Evolutionary conservation across 2,888 invertebrate species (phyloP).

Genomic region (Tetragnatha montana): DNA sequence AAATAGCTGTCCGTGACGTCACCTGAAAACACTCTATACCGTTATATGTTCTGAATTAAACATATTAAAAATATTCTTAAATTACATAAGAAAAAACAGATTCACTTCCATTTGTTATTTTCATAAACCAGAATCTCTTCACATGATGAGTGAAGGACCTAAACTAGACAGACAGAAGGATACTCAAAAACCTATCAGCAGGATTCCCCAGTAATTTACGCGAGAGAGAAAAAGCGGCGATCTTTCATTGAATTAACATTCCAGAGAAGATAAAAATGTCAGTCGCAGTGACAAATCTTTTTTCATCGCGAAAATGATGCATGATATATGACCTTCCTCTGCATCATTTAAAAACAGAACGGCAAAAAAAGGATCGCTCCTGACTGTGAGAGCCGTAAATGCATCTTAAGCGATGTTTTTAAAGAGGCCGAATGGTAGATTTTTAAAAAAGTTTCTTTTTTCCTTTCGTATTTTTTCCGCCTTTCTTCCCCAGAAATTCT

Average conservation of each 20-base stretch:
- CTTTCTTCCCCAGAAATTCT: background rate
- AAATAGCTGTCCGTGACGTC: too few relatives aligned
- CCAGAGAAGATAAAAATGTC: conserved; percentile 21
- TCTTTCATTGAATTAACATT: conserved; percentile 44
- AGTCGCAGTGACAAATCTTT: conserved; percentile 41
- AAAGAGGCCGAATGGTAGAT: conserved; percentile 6
- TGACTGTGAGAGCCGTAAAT: conserved; percentile 27
- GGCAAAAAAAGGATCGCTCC: conserved; percentile 4
- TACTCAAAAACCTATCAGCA: background rate
- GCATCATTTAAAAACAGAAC: conserved; percentile 16
- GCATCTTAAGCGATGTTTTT: conserved; percentile 47
- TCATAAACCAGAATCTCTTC: background rate
- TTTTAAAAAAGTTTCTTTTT: conserved; percentile 25
- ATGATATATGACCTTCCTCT: conserved; percentile 36
- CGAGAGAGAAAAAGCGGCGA: background rate
- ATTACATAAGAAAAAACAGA: too few relatives aligned
- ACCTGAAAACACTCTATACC: too few relatives aligned
- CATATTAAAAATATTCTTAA: too few relatives aligned
- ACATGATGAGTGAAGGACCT: background rate
- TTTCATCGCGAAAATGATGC: conserved; percentile 28
- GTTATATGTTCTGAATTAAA: too few relatives aligned
- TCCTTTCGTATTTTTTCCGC: conserved; percentile 1
- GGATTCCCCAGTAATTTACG: background rate
- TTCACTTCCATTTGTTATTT: too few relatives aligned
- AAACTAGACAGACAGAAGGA: background rate